Percentiles rank a stretch among this genome's conserved stretches.
Evolutionary conservation across 2,888 invertebrate genomes (phyloP).

Genomic region (Perdita meconis): DNA sequence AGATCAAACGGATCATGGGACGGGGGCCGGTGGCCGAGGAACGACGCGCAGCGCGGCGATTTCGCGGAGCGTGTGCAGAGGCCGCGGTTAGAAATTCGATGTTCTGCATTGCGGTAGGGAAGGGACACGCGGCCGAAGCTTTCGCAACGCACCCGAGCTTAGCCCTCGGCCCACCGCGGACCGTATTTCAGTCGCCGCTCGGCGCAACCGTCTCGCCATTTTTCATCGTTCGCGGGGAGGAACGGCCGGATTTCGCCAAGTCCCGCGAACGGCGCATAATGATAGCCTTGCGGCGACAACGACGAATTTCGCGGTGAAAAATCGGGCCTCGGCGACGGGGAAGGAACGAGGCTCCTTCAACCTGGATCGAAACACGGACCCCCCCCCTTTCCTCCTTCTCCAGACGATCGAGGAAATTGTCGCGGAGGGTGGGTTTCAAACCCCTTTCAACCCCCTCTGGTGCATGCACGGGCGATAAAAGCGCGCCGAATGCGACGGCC

Average conservation of each 20-base stretch:
- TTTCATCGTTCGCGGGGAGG: slow-evolving; percentile 57
- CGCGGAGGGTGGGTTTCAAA: background rate
- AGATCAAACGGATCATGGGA: background rate
- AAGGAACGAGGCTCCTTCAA: no score
- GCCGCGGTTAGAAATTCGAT: slow-evolving; percentile 54
- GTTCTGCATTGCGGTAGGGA: slow-evolving; percentile 66
- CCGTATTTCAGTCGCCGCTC: slow-evolving; percentile 65
- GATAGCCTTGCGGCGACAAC: slow-evolving; percentile 49
- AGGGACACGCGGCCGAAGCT: slow-evolving; percentile 39
- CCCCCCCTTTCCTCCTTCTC: no score
- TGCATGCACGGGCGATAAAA: background rate
- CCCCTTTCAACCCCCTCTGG: no score
- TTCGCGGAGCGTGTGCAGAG: slow-evolving; percentile 15
- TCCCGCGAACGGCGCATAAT: slow-evolving; percentile 54
- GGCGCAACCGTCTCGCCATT: slow-evolving; percentile 52
- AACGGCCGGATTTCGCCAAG: slow-evolving; percentile 42
- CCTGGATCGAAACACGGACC: no score
- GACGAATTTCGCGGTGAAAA: slow-evolving; percentile 37
- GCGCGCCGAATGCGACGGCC: slow-evolving; percentile 16
- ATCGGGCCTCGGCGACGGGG: slow-evolving; percentile 14
- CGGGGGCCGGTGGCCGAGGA: background rate
- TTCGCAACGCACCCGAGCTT: slow-evolving; percentile 50
- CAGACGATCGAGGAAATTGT: slow-evolving; percentile 4
- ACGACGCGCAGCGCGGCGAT: slow-evolving; percentile 4
- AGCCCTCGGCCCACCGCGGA: slow-evolving; percentile 33